Conservation (phyloP, 2,888 invertebrate species). For the Thelaira solivaga region DNA sequence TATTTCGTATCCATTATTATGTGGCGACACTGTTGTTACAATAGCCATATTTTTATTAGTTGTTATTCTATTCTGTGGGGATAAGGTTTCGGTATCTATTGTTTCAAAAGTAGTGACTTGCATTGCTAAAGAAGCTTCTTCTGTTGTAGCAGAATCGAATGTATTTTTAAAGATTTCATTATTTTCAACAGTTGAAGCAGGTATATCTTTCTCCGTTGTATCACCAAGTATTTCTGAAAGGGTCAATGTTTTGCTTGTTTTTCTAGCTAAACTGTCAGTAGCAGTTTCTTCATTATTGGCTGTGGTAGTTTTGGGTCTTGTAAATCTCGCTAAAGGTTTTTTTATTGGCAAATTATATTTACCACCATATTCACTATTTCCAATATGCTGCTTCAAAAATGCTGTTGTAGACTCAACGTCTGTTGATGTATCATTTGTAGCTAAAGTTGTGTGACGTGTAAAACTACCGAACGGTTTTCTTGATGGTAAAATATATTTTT, state of each 20-base stretch:
- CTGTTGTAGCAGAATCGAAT: neutral
- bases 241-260: neutral
- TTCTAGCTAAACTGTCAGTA: neutral
- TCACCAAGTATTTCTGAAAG: neutral
- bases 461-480: slow-evolving; percentile 11
- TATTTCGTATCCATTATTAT: too few species aligned
- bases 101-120: neutral
- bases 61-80: neutral
- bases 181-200: too few species aligned
- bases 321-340: neutral
- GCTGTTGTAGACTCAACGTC: too few species aligned
- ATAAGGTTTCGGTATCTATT: neutral
- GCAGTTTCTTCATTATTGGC: neutral
- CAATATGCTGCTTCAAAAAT: neutral
- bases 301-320: neutral
- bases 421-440: neutral
- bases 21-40: too few species aligned
- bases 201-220: too few species aligned
- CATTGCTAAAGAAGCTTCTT: neutral
- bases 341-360: neutral
- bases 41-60: too few species aligned
- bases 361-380: neutral
- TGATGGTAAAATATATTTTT: neutral
- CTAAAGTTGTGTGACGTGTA: slow-evolving; percentile 11
- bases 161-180: neutral